Percentiles rank a stretch among this genome's conserved stretches.
Evolutionary conservation across 2,113 vertebrate species (phyloP).

Genomic region (Pelmatolapia mariae): DNA sequence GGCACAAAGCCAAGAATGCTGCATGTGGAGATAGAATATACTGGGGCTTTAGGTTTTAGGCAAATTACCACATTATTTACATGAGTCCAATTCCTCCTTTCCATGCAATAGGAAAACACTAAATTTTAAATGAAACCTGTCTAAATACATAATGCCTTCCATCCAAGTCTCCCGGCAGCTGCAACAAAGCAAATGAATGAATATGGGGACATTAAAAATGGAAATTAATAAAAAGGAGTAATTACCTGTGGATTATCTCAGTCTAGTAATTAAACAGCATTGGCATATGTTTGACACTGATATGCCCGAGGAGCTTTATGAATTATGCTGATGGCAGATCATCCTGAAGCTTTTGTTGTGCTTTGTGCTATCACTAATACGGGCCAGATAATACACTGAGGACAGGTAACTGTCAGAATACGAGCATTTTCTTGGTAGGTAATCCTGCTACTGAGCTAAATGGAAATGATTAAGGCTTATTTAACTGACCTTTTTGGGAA

Average conservation of each 20-base stretch:
- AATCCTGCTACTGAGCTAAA: background rate
- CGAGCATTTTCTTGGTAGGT: background rate
- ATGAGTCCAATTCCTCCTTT: constrained; percentile 7
- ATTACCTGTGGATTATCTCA: constrained; percentile 65
- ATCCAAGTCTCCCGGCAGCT: constrained; percentile 8
- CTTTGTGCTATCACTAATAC: constrained; percentile 10
- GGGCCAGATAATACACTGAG: background rate
- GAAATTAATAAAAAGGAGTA: constrained; percentile 59
- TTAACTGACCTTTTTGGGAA: background rate
- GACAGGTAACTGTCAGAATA: background rate
- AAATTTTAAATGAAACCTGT: background rate
- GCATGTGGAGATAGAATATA: constrained; percentile 23
- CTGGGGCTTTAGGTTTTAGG: background rate
- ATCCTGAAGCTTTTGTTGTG: constrained; percentile 24
- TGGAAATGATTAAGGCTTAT: background rate
- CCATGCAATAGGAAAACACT: background rate
- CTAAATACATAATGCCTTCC: background rate
- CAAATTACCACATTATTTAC: constrained; percentile 43
- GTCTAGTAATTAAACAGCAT: constrained; percentile 56
- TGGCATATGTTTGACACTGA: constrained; percentile 47
- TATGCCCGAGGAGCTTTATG: constrained; percentile 29
- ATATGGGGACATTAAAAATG: constrained; percentile 38
- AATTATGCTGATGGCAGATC: constrained; percentile 38
- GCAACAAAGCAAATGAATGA: constrained; percentile 24
- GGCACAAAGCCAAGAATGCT: constrained; percentile 14